Evolutionary conservation across 2,113 vertebrate species (phyloP).

Genomic region (Python bivittatus): DNA sequence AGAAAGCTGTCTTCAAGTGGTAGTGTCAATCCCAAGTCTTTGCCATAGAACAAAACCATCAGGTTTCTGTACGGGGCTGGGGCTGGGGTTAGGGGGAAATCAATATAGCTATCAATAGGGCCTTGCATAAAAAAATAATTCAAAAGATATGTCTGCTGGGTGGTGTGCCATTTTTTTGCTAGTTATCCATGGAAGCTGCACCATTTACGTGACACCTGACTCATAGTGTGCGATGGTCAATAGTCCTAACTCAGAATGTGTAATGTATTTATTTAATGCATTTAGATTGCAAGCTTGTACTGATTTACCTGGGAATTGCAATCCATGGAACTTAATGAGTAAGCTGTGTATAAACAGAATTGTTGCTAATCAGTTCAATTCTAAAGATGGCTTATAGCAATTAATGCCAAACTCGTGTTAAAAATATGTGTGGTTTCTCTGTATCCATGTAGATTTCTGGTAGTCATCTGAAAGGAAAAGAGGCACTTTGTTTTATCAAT

Average conservation of each 20-base stretch:
- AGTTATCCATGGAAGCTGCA: neutral
- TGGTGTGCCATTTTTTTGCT: neutral
- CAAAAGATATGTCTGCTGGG: neutral
- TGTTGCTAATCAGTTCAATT: neutral
- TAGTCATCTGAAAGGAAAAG: neutral
- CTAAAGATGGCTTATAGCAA: neutral
- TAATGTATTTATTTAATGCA: neutral
- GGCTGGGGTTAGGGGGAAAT: neutral
- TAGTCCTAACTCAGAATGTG: neutral
- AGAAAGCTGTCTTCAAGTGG: neutral
- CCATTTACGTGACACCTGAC: neutral
- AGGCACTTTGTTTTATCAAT: neutral
- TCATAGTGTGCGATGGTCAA: too few species aligned
- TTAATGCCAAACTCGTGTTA: neutral
- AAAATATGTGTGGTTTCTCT: fast-evolving
- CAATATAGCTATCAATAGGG: neutral
- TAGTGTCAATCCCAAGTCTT: neutral
- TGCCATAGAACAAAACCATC: neutral
- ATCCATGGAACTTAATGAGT: neutral
- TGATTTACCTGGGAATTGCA: neutral
- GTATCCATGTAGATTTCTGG: too few species aligned
- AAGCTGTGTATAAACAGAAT: neutral
- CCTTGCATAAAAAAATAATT: neutral
- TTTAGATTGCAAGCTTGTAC: neutral
- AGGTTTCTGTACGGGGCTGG: neutral